Percentiles rank a stretch among this genome's conserved stretches.
Evolutionary conservation across 2,113 vertebrate species (phyloP).

Genomic region (Stigmatopora nigra): DNA sequence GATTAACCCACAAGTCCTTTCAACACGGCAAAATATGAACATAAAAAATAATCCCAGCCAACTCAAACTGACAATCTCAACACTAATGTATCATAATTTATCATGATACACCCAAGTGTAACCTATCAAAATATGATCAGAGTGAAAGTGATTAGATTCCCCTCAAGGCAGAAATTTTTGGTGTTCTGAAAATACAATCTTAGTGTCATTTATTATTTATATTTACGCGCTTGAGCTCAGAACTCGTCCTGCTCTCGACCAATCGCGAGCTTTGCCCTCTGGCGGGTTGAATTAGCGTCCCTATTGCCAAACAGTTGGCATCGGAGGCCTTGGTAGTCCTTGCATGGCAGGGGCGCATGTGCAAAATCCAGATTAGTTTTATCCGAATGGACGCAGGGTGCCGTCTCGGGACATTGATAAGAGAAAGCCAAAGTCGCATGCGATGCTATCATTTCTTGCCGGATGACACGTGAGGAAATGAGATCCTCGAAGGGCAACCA

Average conservation of each 20-base stretch:
- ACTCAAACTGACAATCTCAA: not conserved
- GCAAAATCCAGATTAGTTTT: slow-evolving; percentile 44
- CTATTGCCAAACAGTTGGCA: slow-evolving; percentile 24
- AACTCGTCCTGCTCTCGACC: not conserved
- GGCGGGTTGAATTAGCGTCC: slow-evolving; percentile 57
- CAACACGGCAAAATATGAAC: not conserved
- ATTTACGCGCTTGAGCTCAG: not conserved
- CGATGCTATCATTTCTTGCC: slow-evolving; percentile 24
- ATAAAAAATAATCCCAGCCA: not conserved
- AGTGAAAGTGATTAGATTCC: not conserved
- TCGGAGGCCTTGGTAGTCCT: slow-evolving; percentile 18
- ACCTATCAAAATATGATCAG: too few relatives aligned
- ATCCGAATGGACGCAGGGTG: slow-evolving; percentile 19
- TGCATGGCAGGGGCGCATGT: not conserved
- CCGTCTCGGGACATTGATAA: slow-evolving; percentile 46
- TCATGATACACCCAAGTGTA: not conserved
- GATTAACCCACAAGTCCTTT: too few relatives aligned
- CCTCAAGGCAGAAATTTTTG: not conserved
- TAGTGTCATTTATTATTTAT: not conserved
- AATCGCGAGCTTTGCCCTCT: not conserved
- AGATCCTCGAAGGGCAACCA: slow-evolving; percentile 9
- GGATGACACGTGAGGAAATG: slow-evolving; percentile 48
- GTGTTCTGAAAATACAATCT: not conserved
- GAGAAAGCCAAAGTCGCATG: not conserved
- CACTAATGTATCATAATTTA: not conserved